Evolutionary conservation across 1,140 invertebrate species (phyloP).

Genomic region (Macrocentrus cingulum): DNA sequence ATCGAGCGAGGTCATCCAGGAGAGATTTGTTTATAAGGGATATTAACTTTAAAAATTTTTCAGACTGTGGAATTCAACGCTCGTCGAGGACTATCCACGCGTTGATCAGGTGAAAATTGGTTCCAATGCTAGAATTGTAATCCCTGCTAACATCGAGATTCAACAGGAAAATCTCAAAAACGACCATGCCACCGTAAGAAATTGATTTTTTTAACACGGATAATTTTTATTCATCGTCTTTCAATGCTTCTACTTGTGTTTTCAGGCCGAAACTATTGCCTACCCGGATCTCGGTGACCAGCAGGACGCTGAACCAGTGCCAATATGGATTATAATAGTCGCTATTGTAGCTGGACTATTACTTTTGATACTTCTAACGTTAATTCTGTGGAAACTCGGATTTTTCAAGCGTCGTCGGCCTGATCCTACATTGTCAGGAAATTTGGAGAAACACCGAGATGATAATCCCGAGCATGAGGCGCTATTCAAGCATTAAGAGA

Average conservation of each 20-base stretch:
- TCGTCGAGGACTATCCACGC: conserved; percentile 83
- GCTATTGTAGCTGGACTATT: conserved; percentile 78
- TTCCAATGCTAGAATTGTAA: conserved; percentile 73
- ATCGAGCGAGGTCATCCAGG: no score
- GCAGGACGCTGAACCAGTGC: conserved; percentile 67
- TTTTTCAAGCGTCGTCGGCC: conserved; percentile 84
- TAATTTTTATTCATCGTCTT: conserved; percentile 12
- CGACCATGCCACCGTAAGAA: conserved; percentile 63
- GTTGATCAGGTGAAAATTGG: conserved; percentile 82
- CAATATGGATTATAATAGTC: conserved; percentile 81
- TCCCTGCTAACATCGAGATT: conserved; percentile 71
- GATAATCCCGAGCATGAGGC: conserved; percentile 61
- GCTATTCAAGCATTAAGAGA: conserved; percentile 48
- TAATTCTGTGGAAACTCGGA: conserved; percentile 80
- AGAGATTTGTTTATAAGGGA: no score
- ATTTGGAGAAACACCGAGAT: conserved; percentile 75
- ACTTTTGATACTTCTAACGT: conserved; percentile 74
- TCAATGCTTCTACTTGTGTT: conserved; percentile 27
- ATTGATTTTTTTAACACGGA: conserved; percentile 19
- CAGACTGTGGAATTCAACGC: conserved; percentile 86
- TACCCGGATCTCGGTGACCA: conserved; percentile 76
- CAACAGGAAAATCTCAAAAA: conserved; percentile 71
- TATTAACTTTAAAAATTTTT: no score
- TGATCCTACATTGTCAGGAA: conserved; percentile 80
- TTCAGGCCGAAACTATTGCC: conserved; percentile 77